A percentile compares a stretch with the other conserved stretches of the same genome.
phyloP scores from a whole-genome alignment of 2,888 invertebrate genomes.

The Drosophila koepferae region DNA sequence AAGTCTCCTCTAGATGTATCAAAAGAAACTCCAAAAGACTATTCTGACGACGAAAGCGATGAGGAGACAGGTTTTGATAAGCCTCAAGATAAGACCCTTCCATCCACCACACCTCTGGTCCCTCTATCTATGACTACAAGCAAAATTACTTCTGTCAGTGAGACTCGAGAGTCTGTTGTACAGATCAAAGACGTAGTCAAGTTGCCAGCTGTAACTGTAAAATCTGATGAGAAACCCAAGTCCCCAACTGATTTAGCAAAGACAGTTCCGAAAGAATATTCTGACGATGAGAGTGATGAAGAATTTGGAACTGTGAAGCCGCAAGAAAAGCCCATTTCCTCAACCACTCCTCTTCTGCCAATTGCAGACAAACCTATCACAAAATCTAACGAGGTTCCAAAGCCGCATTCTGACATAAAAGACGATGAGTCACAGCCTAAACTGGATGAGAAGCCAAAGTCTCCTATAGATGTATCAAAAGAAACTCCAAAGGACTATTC shows the following conservation, averaged over 20 bases:
- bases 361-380: neutral
- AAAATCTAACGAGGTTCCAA: neutral
- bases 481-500: too few species aligned
- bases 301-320: neutral
- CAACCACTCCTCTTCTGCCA: neutral
- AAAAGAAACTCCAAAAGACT: neutral
- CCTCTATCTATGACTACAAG: neutral
- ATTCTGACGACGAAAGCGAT: conserved; percentile 23
- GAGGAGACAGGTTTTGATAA: conserved; percentile 13
- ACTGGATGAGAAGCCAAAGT: neutral
- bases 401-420: neutral
- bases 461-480: too few species aligned
- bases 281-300: conserved; percentile 4
- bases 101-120: neutral
- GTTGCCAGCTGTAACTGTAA: neutral
- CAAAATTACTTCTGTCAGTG: neutral
- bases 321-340: neutral
- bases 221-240: neutral
- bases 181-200: neutral
- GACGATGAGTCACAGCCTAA: neutral
- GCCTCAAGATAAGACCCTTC: neutral
- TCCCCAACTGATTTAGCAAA: neutral
- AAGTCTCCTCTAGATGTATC: neutral
- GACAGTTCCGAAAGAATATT: neutral
- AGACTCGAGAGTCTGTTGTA: neutral